Evolutionary conservation across 2,888 invertebrate species (phyloP), one percentile per base, ranked within the genome.

Genomic region (Latrodectus hesperus): DNA sequence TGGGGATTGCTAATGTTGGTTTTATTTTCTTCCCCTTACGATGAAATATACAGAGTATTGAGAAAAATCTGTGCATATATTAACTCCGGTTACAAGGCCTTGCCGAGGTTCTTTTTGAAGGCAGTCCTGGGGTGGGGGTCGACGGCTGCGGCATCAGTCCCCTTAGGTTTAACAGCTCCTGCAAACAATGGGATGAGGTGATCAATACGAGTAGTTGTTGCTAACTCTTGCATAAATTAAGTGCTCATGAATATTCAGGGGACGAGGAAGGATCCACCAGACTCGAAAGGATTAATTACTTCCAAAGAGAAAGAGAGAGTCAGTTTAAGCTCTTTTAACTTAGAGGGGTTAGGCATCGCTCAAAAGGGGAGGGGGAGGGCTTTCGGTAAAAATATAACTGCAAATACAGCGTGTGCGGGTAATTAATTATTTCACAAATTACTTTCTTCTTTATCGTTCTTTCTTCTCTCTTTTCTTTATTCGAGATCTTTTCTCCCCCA

Each of bases 391-490:
- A 88, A 88, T 88, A 88, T 88, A 88, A 83, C 86, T 78, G 87
- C 87, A 88, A 88, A 88, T 88, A 88, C 87, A 82, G 81, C 77
- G 81, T 82, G 86, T 82, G 86, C 86, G 87, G 87, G 83, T 88
- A 88, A 88, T 88, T 88, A 88, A 88, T 88, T 88, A 88, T 88
- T 88, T 88, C 87, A 88, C 87, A 88, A 88, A 88, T 88, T 88
- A 83, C 87, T 88, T 83, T 88, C 87, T 87, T 87, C 86, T 87
- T 87, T 53, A 64, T 86, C 55, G 49, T 79, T 52, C 79, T 64
- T 52, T 53, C 51, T 75, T 52, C 67, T 38, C 77, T 76, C 60
- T 71, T 78, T 74, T 78, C 67, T 51, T 67, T 80, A 67, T 80
- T 55, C 38, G n/a, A 38, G 38, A 38, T 49, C 38, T 60, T 79